Percentiles rank a stretch among this genome's conserved stretches.
Evolutionary conservation across 2,888 invertebrate genomes (phyloP).

Genomic region (Hypsopygia costalis): DNA sequence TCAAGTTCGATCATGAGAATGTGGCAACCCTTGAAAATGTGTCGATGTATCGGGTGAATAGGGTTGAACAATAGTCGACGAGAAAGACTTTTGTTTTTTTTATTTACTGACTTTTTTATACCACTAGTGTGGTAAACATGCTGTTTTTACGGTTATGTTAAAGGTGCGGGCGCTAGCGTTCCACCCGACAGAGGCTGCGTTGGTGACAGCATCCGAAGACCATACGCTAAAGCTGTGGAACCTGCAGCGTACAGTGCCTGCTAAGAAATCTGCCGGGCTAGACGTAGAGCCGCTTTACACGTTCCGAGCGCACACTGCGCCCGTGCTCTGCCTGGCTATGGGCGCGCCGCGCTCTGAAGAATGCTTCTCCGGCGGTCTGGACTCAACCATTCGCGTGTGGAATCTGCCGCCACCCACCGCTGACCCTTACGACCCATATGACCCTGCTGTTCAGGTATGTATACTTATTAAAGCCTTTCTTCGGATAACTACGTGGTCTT

Average conservation of each 20-base stretch:
- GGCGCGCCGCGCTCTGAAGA: slow-evolving; percentile 95
- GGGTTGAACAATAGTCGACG: too few species aligned
- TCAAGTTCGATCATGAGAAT: too few species aligned
- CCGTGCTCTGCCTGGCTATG: slow-evolving; percentile 97
- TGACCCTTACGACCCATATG: slow-evolving; percentile 98
- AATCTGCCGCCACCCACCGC: slow-evolving; percentile 96
- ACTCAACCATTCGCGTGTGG: slow-evolving; percentile 98
- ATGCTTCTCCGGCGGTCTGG: slow-evolving; percentile 97
- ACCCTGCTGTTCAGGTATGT: slow-evolving; percentile 89
- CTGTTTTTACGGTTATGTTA: neutral
- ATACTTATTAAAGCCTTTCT: too few species aligned
- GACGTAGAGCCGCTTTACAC: slow-evolving; percentile 99
- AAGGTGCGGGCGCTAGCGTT: slow-evolving; percentile 93
- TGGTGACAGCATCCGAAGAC: slow-evolving; percentile 99
- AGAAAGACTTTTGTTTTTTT: too few species aligned
- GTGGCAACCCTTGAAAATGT: too few species aligned
- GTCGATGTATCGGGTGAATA: too few species aligned
- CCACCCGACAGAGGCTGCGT: slow-evolving; percentile 96
- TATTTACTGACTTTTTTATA: too few species aligned
- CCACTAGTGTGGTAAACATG: too few species aligned
- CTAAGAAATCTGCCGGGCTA: slow-evolving; percentile 97
- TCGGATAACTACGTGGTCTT: too few species aligned
- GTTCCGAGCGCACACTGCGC: slow-evolving; percentile 97
- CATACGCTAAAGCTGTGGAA: slow-evolving; percentile 99
- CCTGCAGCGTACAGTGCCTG: slow-evolving; percentile 97